These are phyloP conservation scores for Druon quercuslanigerum DNA, from an alignment of 1,140 invertebrate species.

Conservation along the genomic window DNA sequence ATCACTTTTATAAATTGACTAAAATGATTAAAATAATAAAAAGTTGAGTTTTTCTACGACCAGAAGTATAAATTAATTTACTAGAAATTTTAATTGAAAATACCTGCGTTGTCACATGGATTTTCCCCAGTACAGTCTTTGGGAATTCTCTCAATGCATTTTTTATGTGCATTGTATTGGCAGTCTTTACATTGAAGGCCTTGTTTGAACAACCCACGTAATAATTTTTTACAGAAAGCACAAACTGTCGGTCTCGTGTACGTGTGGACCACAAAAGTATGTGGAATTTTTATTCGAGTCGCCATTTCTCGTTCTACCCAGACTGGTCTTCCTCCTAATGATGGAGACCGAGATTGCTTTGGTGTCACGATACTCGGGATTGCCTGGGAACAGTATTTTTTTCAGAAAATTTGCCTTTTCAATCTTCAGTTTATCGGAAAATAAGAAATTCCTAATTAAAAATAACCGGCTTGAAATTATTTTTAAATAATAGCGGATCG, in stretches of 20 bases:
- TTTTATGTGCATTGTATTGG: slow-evolving; percentile 98
- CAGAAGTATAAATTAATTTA: too few species aligned
- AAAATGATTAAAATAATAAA: too few species aligned
- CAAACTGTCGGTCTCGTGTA: slow-evolving; percentile 98
- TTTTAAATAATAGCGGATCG: too few species aligned
- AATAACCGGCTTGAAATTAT: neutral
- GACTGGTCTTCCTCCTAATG: slow-evolving; percentile 82
- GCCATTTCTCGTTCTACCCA: slow-evolving; percentile 86
- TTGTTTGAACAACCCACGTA: slow-evolving; percentile 97
- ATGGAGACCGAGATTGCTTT: slow-evolving; percentile 82
- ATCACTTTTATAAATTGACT: too few species aligned
- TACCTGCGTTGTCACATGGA: slow-evolving; percentile 76
- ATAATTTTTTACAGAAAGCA: slow-evolving; percentile 95
- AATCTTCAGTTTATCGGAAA: neutral
- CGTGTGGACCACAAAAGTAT: slow-evolving; percentile 93
- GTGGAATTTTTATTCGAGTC: slow-evolving; percentile 88
- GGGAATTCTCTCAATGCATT: slow-evolving; percentile 95
- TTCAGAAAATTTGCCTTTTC: slow-evolving; percentile 6
- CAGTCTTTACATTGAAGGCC: slow-evolving; percentile 98
- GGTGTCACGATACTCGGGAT: slow-evolving; percentile 70
- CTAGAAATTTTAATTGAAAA: neutral
- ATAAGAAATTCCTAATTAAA: neutral
- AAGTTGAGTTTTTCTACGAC: too few species aligned
- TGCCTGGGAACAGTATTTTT: slow-evolving; percentile 54
- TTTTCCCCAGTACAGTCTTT: slow-evolving; percentile 96